Conservation (phyloP, 1,140 invertebrate genomes). For the Brachionus rotundiformis region DNA sequence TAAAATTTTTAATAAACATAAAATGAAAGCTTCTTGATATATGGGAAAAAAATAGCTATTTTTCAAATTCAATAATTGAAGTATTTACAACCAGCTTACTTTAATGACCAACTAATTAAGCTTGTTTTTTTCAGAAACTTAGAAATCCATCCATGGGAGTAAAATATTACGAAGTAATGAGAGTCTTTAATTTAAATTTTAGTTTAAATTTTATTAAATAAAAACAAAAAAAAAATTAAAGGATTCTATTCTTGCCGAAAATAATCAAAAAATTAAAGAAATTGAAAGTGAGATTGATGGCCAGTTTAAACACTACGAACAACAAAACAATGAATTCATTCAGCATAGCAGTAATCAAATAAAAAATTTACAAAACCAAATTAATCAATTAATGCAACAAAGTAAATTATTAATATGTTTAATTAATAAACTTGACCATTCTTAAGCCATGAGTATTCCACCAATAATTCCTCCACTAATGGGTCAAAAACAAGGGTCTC, state of each 20-base stretch:
- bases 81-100: constrained; percentile 8
- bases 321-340: constrained; percentile 91
- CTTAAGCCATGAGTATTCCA: constrained; percentile 32
- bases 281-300: constrained; percentile 71
- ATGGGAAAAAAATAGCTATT: constrained; percentile 96
- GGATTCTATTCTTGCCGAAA: constrained; percentile 75
- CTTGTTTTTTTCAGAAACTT: constrained; percentile 60
- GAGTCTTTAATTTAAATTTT: no score
- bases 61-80: constrained; percentile 60
- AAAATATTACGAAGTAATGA: constrained; percentile 57
- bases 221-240: no score
- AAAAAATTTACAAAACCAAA: constrained; percentile 74
- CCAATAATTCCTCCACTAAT: constrained; percentile 54
- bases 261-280: constrained; percentile 74
- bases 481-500: constrained; percentile 30
- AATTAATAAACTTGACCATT: constrained; percentile 51
- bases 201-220: not conserved
- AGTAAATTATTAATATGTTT: not conserved
- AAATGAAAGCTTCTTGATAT: constrained; percentile 70
- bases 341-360: constrained; percentile 74
- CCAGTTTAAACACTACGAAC: constrained; percentile 75
- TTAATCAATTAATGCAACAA: constrained; percentile 54
- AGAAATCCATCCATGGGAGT: constrained; percentile 60
- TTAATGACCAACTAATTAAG: no score
- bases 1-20: no score